Conservation (phyloP, 2,888 invertebrate genomes). For the Folsomia candida region DNA sequence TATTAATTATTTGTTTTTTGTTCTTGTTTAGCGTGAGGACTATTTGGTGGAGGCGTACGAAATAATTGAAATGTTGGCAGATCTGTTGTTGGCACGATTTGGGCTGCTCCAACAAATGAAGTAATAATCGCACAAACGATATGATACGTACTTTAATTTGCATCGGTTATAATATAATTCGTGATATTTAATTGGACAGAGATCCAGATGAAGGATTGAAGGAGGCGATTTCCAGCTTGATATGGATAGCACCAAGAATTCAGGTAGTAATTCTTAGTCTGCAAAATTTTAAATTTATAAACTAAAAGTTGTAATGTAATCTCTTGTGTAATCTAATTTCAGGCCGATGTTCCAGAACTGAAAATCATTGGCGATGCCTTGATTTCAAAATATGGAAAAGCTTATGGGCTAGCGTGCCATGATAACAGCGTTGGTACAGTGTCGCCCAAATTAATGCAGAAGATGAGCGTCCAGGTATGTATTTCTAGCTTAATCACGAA, state of each 20-base stretch:
- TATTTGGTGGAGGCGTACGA: constrained; percentile 99
- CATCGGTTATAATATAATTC: neutral
- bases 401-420: constrained; percentile 80
- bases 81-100: constrained; percentile 90
- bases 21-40: constrained; percentile 70
- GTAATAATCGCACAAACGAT: no score
- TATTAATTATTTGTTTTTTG: neutral
- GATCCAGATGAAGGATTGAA: constrained; percentile 88
- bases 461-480: constrained; percentile 86
- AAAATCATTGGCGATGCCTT: constrained; percentile 83
- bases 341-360: constrained; percentile 71
- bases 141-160: neutral
- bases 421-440: constrained; percentile 74
- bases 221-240: constrained; percentile 91
- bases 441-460: constrained; percentile 88
- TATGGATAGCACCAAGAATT: constrained; percentile 95
- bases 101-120: constrained; percentile 96
- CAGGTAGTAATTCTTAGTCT: no score
- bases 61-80: constrained; percentile 98
- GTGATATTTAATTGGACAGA: constrained; percentile 54
- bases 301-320: no score
- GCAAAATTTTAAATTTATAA: no score
- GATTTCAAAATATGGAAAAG: constrained; percentile 87
- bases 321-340: no score
- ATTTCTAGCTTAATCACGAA: no score